Percentiles rank a stretch among this genome's conserved stretches.
Conservation (phyloP, 2,888 invertebrate species). For the Chaetogeoica ovagalla region DNA sequence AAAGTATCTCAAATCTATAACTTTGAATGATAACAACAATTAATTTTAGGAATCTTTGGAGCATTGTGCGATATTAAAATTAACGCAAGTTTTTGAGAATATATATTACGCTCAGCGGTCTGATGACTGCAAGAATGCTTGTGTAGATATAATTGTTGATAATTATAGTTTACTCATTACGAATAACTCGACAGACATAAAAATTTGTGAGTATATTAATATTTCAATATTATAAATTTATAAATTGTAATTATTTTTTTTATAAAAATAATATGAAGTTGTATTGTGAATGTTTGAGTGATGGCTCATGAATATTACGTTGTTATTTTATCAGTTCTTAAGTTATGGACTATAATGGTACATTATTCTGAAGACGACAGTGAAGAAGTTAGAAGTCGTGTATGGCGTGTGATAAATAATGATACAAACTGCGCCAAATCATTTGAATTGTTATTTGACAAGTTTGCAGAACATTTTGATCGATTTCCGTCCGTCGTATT, state of each 20-base stretch:
- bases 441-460: constrained; percentile 37
- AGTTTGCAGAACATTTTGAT: constrained; percentile 26
- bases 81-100: constrained; percentile 9
- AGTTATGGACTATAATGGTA: constrained; percentile 36
- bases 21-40: neutral
- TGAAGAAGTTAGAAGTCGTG: constrained; percentile 34
- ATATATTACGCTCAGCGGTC: constrained; percentile 19
- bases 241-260: neutral
- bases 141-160: constrained; percentile 23
- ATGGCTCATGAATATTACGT: neutral
- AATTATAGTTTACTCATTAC: constrained; percentile 36
- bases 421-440: constrained; percentile 30
- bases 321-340: constrained; percentile 23
- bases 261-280: neutral
- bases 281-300: neutral
- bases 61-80: neutral
- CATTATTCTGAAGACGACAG: constrained; percentile 43
- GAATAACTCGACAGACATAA: neutral
- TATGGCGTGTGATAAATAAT: constrained; percentile 30
- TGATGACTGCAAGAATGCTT: constrained; percentile 40
- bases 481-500: constrained; percentile 19
- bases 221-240: neutral
- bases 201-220: constrained; percentile 23
- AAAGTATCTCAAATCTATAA: neutral
- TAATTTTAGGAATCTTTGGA: constrained; percentile 22